Conservation (phyloP, 2,797 vertebrate genomes). For the Antennarius maculatus region DNA sequence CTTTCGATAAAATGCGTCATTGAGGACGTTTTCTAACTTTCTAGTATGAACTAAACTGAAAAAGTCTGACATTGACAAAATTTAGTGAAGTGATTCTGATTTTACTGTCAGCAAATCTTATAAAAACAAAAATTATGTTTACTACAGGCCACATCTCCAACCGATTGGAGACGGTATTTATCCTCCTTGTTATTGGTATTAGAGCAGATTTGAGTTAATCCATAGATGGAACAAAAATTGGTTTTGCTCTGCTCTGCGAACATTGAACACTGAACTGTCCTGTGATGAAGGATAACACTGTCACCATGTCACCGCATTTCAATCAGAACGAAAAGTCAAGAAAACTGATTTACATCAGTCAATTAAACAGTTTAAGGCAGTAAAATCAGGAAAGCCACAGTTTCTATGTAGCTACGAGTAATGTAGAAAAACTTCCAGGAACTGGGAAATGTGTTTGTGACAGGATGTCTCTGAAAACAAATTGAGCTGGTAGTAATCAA, state of each 20-base stretch:
- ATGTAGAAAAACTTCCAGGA: not conserved
- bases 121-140: not conserved
- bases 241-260: not conserved
- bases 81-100: not conserved
- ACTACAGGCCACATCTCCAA: too few species aligned
- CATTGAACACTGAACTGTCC: too few species aligned
- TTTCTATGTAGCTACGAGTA: not conserved
- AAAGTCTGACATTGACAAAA: not conserved
- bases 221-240: not conserved
- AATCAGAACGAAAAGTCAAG: too few species aligned
- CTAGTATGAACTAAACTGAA: not conserved
- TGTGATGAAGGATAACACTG: too few species aligned
- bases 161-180: too few species aligned
- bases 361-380: slow-evolving; percentile 29
- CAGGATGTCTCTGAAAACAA: too few species aligned
- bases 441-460: too few species aligned
- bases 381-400: slow-evolving; percentile 4
- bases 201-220: not conserved
- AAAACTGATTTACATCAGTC: not conserved
- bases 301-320: too few species aligned
- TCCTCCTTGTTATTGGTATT: too few species aligned
- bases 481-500: too few species aligned
- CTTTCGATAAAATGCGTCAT: not conserved
- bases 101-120: not conserved
- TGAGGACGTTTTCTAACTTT: not conserved